These are phyloP conservation scores for Callospermophilus lateralis DNA, from an alignment of 2,113 vertebrate genomes.

Conservation along the genomic window DNA sequence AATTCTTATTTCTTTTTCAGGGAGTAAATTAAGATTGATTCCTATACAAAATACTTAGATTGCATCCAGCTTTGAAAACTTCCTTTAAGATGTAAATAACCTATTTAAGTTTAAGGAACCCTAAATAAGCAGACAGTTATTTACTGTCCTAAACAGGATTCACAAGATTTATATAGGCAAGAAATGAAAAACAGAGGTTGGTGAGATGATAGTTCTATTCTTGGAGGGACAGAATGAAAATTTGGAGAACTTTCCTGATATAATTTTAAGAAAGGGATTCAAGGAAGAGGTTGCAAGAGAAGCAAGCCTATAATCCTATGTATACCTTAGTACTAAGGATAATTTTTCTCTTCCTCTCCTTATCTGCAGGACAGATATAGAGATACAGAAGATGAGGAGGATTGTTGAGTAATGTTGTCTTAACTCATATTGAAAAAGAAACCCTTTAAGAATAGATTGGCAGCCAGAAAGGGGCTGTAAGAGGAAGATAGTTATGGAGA, in stretches of 20 bases:
- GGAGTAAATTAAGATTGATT: conserved; percentile 43
- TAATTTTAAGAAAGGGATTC: not conserved
- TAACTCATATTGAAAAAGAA: not conserved
- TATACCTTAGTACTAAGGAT: not conserved
- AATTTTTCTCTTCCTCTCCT: not conserved
- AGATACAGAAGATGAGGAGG: not conserved
- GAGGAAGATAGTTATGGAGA: not conserved
- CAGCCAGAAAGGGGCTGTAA: not conserved
- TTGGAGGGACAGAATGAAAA: not conserved
- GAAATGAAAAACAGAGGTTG: not conserved
- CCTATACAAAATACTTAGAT: not conserved
- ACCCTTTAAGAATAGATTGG: not conserved
- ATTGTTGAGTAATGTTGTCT: not conserved
- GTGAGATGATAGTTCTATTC: not conserved
- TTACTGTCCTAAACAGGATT: not conserved
- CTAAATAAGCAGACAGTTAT: not conserved
- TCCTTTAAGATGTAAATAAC: conserved; percentile 13
- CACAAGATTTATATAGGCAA: not conserved
- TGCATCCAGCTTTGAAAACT: conserved; percentile 4
- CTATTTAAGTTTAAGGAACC: not conserved
- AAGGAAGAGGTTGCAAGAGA: not conserved
- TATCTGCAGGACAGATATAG: not conserved
- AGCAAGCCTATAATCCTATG: not conserved
- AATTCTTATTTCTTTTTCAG: not conserved
- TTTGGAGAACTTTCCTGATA: not conserved